Conservation (phyloP, 2,888 invertebrate species). For the Cerastoderma edule region DNA sequence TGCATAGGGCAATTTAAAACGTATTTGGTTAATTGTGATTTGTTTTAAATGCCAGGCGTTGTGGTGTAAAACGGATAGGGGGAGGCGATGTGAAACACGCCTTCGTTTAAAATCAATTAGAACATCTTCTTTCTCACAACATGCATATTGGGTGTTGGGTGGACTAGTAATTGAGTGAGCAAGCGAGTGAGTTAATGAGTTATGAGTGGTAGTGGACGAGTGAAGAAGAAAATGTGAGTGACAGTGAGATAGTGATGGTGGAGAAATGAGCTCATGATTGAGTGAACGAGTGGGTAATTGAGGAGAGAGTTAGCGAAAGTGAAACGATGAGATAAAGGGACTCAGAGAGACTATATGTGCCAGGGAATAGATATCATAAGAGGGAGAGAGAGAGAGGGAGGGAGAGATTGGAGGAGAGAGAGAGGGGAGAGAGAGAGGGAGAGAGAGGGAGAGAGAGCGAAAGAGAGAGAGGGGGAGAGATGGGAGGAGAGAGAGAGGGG, state of each 20-base stretch:
- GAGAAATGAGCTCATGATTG: not conserved
- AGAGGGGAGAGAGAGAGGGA: not conserved
- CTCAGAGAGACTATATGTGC: not conserved
- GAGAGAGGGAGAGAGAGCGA: no score
- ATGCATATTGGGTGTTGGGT: no score
- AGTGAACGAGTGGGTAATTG: not conserved
- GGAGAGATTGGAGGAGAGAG: no score
- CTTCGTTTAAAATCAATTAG: conserved; percentile 18
- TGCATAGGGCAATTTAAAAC: conserved; percentile 1
- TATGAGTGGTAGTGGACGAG: no score
- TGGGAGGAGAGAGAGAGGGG: no score
- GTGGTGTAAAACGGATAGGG: conserved; percentile 12
- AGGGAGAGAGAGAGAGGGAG: not conserved
- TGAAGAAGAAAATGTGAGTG: no score
- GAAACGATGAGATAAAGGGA: not conserved
- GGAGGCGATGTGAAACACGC: conserved; percentile 1
- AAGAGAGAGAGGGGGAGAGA: no score
- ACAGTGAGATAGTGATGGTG: no score
- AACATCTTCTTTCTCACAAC: no score
- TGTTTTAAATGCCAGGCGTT: conserved; percentile 18
- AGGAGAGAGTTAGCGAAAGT: not conserved
- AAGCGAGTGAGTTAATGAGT: no score
- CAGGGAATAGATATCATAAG: not conserved
- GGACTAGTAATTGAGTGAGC: no score
- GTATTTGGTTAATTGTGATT: conserved; percentile 12